Evolutionary conservation across 2,797 vertebrate species (phyloP), one percentile per base, ranked within the genome.

Genomic region (Onychomys arenicola): DNA sequence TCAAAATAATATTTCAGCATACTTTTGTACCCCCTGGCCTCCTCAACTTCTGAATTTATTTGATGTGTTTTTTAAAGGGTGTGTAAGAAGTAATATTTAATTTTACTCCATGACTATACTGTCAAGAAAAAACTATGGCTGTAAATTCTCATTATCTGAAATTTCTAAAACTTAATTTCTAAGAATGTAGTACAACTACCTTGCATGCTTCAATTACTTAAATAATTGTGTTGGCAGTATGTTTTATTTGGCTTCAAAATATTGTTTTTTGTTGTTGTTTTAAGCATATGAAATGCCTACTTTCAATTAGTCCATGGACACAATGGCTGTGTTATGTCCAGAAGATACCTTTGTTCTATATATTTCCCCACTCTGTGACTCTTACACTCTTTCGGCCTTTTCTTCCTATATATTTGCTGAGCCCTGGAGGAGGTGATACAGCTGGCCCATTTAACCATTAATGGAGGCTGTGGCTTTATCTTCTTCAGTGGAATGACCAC

Each of bases 141-240:
- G 25, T 2, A 52, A 32, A 80, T 63, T 89, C 61, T 69, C 40
- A 84, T 80, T 69, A 80, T 67, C 19, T 76, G n/a, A 76, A 94
- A 55, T 93, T n/a, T 63, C 49, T n/a, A 67, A 95, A 61, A 78
- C 43, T 55, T 59, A 10, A 81, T 87, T 92, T 89, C 14, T 77
- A 84, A 89, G 16, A 81, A 65, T 85, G 69, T 91, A 91, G 29
- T 3, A 57, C 9, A 94, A 85, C 55, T 49, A 37, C 27, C 91
- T 84, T 55, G 4, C 16, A 90, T 65, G 73, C 77, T 95, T 81
- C 27, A 43, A 76, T 76, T 52, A 63, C 82, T 95, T 86, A 14
- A 93, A 86, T 65, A 40, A 71, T 61, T 63, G 7, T 55, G 10
- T 27, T 88, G 3, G 29, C 43, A 23, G 14, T 73, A 40, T 6